Conservation (phyloP, 2,113 vertebrate genomes). For the Archocentrus centrarchus region DNA sequence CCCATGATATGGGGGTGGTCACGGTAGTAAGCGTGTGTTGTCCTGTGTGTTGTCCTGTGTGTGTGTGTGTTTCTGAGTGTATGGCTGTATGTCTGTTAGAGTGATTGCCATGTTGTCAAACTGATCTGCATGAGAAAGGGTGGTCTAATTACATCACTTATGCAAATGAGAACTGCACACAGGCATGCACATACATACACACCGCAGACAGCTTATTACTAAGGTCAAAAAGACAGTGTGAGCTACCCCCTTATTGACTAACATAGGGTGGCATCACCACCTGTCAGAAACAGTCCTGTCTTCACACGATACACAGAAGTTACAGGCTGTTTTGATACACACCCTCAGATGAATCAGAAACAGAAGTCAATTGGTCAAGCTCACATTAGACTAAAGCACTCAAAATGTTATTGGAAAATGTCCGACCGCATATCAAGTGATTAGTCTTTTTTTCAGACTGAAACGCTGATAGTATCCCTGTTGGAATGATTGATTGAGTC, state of each 20-base stretch:
- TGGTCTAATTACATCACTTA: conserved; percentile 80
- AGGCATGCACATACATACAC: conserved; percentile 50
- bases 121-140: conserved; percentile 81
- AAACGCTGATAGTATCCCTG: conserved; percentile 76
- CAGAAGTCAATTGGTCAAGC: conserved; percentile 55
- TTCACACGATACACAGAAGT: conserved; percentile 29
- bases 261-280: conserved; percentile 54
- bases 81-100: conserved; percentile 54
- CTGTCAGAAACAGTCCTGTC: conserved; percentile 57
- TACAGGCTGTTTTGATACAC: conserved; percentile 52
- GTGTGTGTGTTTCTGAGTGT: conserved; percentile 50
- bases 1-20: conserved; percentile 73
- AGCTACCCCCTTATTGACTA: conserved; percentile 53
- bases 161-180: conserved; percentile 67
- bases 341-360: conserved; percentile 43
- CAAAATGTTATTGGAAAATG: conserved; percentile 72
- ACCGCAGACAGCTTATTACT: conserved; percentile 50
- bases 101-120: conserved; percentile 79
- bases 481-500: conserved; percentile 80
- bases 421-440: conserved; percentile 62
- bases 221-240: conserved; percentile 64
- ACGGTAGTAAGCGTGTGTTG: conserved; percentile 62
- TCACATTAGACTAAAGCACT: conserved; percentile 57
- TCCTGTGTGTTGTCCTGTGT: conserved; percentile 41
- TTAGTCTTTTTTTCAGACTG: conserved; percentile 70